phyloP scores from a whole-genome alignment of 64 coral and sea anemone genomes.

The Trachythela sp. region DNA sequence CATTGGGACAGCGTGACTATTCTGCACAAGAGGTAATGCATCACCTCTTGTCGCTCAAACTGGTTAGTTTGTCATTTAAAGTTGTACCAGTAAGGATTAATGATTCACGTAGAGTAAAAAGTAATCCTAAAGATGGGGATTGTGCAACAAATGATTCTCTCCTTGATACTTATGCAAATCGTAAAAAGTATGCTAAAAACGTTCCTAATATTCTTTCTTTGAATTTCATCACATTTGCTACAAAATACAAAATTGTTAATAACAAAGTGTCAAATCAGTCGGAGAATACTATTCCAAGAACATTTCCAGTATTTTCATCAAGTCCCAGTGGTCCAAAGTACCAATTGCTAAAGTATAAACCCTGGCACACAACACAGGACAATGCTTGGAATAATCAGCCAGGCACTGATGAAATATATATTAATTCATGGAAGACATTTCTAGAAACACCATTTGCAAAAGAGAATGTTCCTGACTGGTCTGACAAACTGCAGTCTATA shows the following conservation, averaged over 20 bases:
- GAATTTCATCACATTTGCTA: constrained; percentile 21
- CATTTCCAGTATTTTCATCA: not conserved
- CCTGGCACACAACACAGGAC: constrained; percentile 26
- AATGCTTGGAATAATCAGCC: constrained; percentile 23
- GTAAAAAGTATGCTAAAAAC: not conserved
- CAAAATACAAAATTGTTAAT: constrained; percentile 42
- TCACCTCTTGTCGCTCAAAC: not conserved
- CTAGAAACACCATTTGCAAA: constrained; percentile 39
- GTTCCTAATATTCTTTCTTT: not conserved
- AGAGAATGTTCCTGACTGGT: not conserved
- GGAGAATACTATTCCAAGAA: constrained; percentile 25
- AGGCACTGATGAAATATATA: constrained; percentile 28
- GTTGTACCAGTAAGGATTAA: not conserved
- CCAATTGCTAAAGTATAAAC: constrained; percentile 20
- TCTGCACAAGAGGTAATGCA: constrained; percentile 5
- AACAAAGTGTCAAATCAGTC: constrained; percentile 21
- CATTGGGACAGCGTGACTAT: not conserved
- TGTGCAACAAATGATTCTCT: not conserved
- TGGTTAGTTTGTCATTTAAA: not conserved
- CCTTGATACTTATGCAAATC: not conserved
- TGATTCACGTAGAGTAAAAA: not conserved
- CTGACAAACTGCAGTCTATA: not conserved
- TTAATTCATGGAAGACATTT: constrained; percentile 19
- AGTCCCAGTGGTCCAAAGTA: not conserved
- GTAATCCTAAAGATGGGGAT: not conserved